Base-by-base conservation (phyloP, 2,113 vertebrate genomes). In the Oncorhynchus kisutch region DNA sequence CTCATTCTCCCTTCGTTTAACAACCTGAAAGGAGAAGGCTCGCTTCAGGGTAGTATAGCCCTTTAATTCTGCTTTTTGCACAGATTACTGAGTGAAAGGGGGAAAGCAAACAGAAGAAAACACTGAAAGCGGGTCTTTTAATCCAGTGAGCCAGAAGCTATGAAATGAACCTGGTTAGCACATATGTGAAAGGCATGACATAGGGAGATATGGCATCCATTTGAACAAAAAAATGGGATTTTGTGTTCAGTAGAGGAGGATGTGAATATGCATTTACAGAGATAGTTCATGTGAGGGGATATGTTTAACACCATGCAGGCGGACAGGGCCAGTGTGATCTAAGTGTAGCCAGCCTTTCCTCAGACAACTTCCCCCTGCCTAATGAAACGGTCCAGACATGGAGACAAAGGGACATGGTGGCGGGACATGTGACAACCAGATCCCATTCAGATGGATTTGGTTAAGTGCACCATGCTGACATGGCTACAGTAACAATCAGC, bases 151-250 rank as follows among this genome's bases (percentile, higher is more conserved):
- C 83, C 87, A 87, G 84, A 87, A 86, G 82, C 79, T 85, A 88
- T 84, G 67, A 81, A 88, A 89, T 89, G 85, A 89, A 78, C 81
- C 76, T 34, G 80, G 81, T 86, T 86, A 70, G 79, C 81, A 87
- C 76, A 81, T 71, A 79, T 45, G 73, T 80, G 77, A 54, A 81
- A 86, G 76, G n/a, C 70, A 87, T 90, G 85, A 84, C 77, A 80
- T 20, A 62, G 84, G 54, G 72, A 87, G 88, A 90, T 90, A 91
- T 79, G 88, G 81, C 88, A 85, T 57, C 39, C 9, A 45, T 45
- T 45, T 69, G 73, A 39, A 14, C 76, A 76, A 82, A 80, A 84
- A 80, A 82, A 81, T 1, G 1, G 6, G 6, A 34, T 7, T 34
- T 34, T 34, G 20, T 45, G 39, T 45, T 45, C 39, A 31, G 85